Conservation (phyloP, 2,888 invertebrate genomes). For the Phortica okadai region DNA sequence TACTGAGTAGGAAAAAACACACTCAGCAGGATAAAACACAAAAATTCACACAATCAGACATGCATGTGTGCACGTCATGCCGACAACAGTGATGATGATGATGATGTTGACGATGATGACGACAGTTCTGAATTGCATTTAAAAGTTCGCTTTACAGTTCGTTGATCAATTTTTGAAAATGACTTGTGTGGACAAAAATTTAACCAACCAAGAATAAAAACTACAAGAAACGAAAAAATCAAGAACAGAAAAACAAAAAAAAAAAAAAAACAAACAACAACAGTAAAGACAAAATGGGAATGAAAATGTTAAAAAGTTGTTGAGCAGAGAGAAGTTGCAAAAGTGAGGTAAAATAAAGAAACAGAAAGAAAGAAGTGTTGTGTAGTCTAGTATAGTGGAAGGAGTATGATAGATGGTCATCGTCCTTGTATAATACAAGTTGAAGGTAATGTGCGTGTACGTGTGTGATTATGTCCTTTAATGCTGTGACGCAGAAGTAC, state of each 20-base stretch:
- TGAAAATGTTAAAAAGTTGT: neutral
- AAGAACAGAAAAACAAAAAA: neutral
- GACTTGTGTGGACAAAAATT: constrained; percentile 16
- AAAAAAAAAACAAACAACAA: no score
- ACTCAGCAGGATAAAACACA: neutral
- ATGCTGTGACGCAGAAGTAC: constrained; percentile 51
- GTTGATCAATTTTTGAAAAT: constrained; percentile 29
- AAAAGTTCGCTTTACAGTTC: constrained; percentile 33
- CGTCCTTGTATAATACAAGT: neutral
- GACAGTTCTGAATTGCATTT: constrained; percentile 31
- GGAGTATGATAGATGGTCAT: no score
- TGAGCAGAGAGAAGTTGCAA: no score
- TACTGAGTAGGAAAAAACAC: neutral
- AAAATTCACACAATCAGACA: neutral
- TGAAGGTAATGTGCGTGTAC: neutral
- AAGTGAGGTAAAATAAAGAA: no score
- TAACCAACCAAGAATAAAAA: neutral
- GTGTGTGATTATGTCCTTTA: neutral
- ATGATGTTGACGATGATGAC: neutral
- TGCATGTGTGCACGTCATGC: neutral
- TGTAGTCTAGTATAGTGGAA: no score
- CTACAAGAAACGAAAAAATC: neutral
- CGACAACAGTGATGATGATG: neutral
- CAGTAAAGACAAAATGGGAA: neutral
- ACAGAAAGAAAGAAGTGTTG: neutral